Base-by-base conservation (phyloP, 2,797 vertebrate genomes). In the Pseudopleuronectes americanus region DNA sequence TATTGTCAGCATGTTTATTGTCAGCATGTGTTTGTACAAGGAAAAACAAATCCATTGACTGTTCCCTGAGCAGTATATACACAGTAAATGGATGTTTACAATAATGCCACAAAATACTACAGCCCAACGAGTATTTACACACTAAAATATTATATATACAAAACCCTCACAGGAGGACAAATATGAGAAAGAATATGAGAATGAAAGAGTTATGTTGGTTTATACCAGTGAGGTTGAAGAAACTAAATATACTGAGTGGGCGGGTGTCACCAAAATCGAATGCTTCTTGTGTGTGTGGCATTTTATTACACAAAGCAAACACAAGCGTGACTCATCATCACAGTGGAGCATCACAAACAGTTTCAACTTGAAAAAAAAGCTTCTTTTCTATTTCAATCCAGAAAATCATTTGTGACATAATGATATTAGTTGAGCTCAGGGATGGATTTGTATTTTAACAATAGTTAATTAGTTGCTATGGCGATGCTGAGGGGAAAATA, bases 401-500 rank as follows among this genome's bases (percentile, higher is more conserved):
- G 53, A 79, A 61, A 71, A 64, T 60, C 77, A 76, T 33, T n/a
- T 84, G 52, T 76, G 66, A 75, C 67, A 68, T 75, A 78, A 81
- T 66, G n/a, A 69, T 74, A 85, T 85, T 84, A 83, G 83, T 66
- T 69, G 21, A 41, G 59, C 77, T 74, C 64, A 65, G 71, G 84
- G 79, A 74, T 58, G 3, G 85, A 88, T 90, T 85, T 74, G 57
- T 57, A 65, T 84, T 86, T 89, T 83, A 74, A 77, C 76, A 92
- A 95, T 95, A 95, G 96, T 94, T 95, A 94, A 96, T 95, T 95
- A 94, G 93, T 90, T 92, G 94, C 93, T 94, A 92, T 93, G 94
- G 92, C 84, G 94, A 93, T 91, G 92, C 94, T 84, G 80, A 87
- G 92, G 89, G 93, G 92, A 96, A 96, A 96, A 95, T 90, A 89